These are phyloP conservation scores for Apodemia duryi DNA, from an alignment of 2,888 invertebrate species.

Conservation along the genomic window DNA sequence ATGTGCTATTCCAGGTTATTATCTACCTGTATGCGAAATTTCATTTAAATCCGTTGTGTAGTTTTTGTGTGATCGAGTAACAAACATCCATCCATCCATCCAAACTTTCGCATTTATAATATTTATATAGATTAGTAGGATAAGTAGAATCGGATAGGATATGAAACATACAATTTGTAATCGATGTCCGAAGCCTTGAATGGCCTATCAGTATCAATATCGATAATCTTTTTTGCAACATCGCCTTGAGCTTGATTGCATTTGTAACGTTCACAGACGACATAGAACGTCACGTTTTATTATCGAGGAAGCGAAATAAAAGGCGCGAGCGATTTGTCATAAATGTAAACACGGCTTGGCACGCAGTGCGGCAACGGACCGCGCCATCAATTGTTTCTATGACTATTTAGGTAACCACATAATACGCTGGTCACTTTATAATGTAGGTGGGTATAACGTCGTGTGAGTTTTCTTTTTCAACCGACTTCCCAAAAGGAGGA, in stretches of 20 bases:
- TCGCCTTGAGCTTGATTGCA: slow-evolving; percentile 20
- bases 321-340: slow-evolving; percentile 41
- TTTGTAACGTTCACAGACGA: not conserved
- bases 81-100: too few relatives aligned
- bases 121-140: too few relatives aligned
- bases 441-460: not conserved
- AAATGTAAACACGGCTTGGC: slow-evolving; percentile 55
- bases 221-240: not conserved
- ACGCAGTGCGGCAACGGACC: slow-evolving; percentile 33
- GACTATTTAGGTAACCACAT: slow-evolving; percentile 39
- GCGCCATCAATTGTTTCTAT: slow-evolving; percentile 46
- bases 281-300: slow-evolving; percentile 8
- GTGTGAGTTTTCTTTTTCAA: not conserved
- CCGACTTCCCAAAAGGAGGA: too few relatives aligned
- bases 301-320: slow-evolving; percentile 27
- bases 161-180: not conserved
- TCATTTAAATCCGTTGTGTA: too few relatives aligned
- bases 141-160: too few relatives aligned
- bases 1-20: too few relatives aligned
- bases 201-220: slow-evolving; percentile 11
- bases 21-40: too few relatives aligned
- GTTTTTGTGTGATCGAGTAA: too few relatives aligned
- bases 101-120: too few relatives aligned
- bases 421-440: not conserved
- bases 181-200: not conserved